These are phyloP conservation scores for Bostrychus sinensis DNA, from an alignment of 2,113 vertebrate genomes.

Conservation along the genomic window DNA sequence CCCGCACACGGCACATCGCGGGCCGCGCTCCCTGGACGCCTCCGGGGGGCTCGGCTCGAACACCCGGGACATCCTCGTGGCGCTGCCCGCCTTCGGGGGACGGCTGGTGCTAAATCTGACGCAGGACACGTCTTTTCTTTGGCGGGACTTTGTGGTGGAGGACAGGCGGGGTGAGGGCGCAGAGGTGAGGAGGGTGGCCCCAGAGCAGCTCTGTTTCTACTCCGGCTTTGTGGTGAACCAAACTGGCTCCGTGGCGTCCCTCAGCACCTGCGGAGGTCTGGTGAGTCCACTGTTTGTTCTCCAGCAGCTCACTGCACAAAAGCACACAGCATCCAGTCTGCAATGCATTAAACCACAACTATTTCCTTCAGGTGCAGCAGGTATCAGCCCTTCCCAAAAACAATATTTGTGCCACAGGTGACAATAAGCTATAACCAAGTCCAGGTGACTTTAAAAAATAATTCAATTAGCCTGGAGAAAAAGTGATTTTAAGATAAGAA, in stretches of 20 bases:
- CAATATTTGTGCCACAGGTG: too few species aligned
- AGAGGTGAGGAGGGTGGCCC: slow-evolving; percentile 34
- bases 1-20: slow-evolving; percentile 34
- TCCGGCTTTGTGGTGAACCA: slow-evolving; percentile 87
- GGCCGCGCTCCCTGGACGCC: slow-evolving; percentile 51
- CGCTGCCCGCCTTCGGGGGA: slow-evolving; percentile 84
- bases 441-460: too few species aligned
- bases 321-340: too few species aligned
- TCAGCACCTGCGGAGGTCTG: slow-evolving; percentile 92
- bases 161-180: slow-evolving; percentile 72
- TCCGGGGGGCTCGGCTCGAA: slow-evolving; percentile 41
- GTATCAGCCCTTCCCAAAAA: too few species aligned
- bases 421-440: too few species aligned
- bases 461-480: too few species aligned
- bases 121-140: slow-evolving; percentile 83
- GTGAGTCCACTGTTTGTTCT: slow-evolving; percentile 74
- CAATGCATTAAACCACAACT: too few species aligned
- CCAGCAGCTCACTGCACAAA: neutral
- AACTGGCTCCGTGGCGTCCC: slow-evolving; percentile 83
- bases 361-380: too few species aligned
- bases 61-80: slow-evolving; percentile 78
- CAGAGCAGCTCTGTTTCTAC: slow-evolving; percentile 85
- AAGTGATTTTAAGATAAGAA: too few species aligned
- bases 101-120: slow-evolving; percentile 85
- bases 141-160: slow-evolving; percentile 84